Evolutionary conservation across 2,113 vertebrate species (phyloP), one percentile per base, ranked within the genome.

Genomic region (Sylvilagus bachmani): DNA sequence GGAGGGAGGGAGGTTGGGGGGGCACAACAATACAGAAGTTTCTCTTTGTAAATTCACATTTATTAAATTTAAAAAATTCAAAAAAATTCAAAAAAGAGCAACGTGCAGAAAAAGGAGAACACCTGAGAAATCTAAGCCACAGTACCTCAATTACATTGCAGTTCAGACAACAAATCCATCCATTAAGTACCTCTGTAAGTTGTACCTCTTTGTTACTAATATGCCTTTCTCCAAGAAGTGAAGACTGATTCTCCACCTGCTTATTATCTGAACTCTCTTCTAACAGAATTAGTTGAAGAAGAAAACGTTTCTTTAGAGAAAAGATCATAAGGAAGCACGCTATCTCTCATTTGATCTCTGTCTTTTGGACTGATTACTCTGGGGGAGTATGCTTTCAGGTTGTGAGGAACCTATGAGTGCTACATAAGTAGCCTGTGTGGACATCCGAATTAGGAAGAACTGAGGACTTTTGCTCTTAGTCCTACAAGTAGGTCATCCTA

Each of bases 211-310:
- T 44, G 44, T 25, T 22, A 75, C 31, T 81, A 16, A 38, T 70
- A 44, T 17, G 75, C 69, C 9, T 95, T 1, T 24, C 9, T 80
- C 89, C 2, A 64, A 38, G 7, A 77, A 12, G 27, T 64, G 3
- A 25, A 73, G 1, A 7, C 51, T 93, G 21, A 38, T 49, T 3
- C 38, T 0, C 17, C 7, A 74, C 0, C 1, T 3, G 6, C 10
- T 82, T 61, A 67, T 9, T 24, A 14, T 6, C 6, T 22, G 1
- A 5, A 67, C 27, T 88, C 29, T 24, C 16, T 94, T 89, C 14
- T 61, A 71, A 53, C 8, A 64, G 7, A 86, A 64, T 71, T 89
- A 81, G 55, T 62, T 88, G 10, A 66, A 49, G 33, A 7, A 88
- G 55, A 31, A 78, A 17, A 58, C 33, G 17, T 49, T 1, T 33